A percentile compares a stretch with the other conserved stretches of the same genome.
Conservation (phyloP, 2,797 vertebrate species). For the Sebastes diploproa region DNA sequence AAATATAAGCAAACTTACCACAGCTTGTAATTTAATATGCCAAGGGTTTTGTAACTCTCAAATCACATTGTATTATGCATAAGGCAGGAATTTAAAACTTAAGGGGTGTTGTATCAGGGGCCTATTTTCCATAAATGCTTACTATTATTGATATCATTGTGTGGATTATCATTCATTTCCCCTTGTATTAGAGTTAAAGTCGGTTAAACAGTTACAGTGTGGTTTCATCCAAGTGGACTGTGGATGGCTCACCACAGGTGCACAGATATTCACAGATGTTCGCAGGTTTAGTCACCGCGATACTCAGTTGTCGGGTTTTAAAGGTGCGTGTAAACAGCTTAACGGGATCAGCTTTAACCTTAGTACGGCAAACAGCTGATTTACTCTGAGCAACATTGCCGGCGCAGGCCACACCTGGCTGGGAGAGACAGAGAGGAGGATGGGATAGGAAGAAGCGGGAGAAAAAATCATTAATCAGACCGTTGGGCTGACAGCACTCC, state of each 20-base stretch:
- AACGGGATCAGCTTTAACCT: conserved; percentile 56
- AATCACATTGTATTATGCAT: background rate
- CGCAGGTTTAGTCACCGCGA: conserved; percentile 22
- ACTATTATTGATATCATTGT: background rate
- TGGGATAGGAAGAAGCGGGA: background rate
- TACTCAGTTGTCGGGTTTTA: conserved; percentile 24
- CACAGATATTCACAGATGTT: conserved; percentile 33
- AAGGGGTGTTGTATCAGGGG: background rate
- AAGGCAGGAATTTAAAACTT: background rate
- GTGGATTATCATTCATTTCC: background rate
- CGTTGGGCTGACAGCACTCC: conserved; percentile 59
- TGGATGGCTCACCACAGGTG: background rate
- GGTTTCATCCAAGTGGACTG: background rate
- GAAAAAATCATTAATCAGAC: conserved; percentile 64
- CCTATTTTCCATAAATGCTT: background rate
- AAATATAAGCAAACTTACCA: background rate
- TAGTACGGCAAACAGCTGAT: conserved; percentile 55
- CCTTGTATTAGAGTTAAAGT: background rate
- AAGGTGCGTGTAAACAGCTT: conserved; percentile 58
- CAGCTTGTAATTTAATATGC: background rate
- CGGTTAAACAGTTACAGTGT: background rate
- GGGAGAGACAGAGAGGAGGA: background rate
- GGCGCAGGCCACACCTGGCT: conserved; percentile 45
- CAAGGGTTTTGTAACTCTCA: background rate
- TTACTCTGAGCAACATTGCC: conserved; percentile 14